Evolutionary conservation across 2,113 vertebrate species (phyloP).

Genomic region (Chauna torquata): DNA sequence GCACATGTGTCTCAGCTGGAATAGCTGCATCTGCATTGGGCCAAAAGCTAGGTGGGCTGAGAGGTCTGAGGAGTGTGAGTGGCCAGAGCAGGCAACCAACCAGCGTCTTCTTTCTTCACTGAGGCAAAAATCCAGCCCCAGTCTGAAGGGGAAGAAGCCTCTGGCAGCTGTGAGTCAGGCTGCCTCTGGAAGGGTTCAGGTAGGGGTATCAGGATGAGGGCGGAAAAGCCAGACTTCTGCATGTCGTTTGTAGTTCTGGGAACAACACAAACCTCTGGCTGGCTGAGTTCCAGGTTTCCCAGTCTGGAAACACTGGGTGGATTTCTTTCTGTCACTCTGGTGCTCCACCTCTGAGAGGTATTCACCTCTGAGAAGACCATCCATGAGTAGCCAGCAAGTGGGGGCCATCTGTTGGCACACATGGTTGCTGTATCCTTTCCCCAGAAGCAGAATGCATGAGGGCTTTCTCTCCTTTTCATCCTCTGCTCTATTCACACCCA

Average conservation of each 20-base stretch:
- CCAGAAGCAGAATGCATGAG: background rate
- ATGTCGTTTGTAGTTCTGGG: background rate
- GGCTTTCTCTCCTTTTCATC: background rate
- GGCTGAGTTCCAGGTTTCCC: background rate
- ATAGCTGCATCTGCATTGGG: background rate
- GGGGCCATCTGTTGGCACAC: background rate
- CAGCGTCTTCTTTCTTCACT: background rate
- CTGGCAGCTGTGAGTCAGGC: background rate
- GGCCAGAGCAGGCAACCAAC: background rate
- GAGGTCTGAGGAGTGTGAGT: background rate
- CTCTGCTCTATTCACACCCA: background rate
- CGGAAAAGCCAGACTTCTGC: background rate
- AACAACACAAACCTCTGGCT: background rate
- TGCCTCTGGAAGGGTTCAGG: background rate
- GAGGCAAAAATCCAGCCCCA: background rate
- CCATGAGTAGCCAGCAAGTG: fast-evolving
- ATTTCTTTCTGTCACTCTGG: background rate
- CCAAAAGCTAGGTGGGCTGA: background rate
- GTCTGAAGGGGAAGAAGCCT: background rate
- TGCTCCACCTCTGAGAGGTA: background rate
- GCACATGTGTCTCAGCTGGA: background rate
- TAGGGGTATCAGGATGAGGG: background rate
- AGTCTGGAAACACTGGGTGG: background rate
- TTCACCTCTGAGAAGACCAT: background rate
- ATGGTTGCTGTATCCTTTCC: background rate